These are phyloP conservation scores for Hafferia zeledoni DNA, from an alignment of 2,797 vertebrate species.

Conservation along the genomic window DNA sequence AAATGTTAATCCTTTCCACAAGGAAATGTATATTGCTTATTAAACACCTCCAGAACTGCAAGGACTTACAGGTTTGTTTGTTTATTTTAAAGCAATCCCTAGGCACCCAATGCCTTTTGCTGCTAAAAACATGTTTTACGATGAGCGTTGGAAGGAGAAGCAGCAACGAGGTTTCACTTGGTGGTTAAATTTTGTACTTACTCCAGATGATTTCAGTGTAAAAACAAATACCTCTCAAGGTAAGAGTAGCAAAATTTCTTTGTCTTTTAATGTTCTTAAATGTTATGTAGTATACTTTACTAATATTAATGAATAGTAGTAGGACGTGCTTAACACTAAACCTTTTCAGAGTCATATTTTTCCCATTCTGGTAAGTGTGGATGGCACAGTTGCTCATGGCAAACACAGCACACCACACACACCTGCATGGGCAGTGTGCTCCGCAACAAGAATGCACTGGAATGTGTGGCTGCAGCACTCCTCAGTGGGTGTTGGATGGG, in stretches of 20 bases:
- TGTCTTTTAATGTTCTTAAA: background rate
- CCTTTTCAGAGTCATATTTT: background rate
- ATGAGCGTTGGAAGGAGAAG: slow-evolving; percentile 96
- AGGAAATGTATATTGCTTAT: background rate
- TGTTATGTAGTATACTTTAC: background rate
- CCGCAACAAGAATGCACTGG: background rate
- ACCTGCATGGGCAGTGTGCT: background rate
- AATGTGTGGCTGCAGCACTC: background rate
- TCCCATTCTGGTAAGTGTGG: background rate
- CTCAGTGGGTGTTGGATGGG: background rate
- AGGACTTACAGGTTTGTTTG: background rate
- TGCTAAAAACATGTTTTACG: slow-evolving; percentile 96
- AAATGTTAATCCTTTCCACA: background rate
- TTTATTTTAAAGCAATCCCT: slow-evolving; percentile 82
- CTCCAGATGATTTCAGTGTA: slow-evolving; percentile 92
- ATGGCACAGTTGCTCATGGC: background rate
- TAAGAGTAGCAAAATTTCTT: slow-evolving; percentile 44
- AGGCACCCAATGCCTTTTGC: slow-evolving; percentile 95
- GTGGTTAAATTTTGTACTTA: slow-evolving; percentile 97
- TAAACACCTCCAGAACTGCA: background rate
- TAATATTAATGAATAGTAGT: background rate
- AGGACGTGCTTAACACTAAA: background rate
- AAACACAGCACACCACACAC: background rate
- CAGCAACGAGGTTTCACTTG: slow-evolving; percentile 92
- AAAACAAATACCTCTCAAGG: slow-evolving; percentile 87